A percentile compares a stretch with the other conserved stretches of the same genome.
Conservation (phyloP, 2,113 vertebrate genomes). For the Periophthalmodon schlosseri region DNA sequence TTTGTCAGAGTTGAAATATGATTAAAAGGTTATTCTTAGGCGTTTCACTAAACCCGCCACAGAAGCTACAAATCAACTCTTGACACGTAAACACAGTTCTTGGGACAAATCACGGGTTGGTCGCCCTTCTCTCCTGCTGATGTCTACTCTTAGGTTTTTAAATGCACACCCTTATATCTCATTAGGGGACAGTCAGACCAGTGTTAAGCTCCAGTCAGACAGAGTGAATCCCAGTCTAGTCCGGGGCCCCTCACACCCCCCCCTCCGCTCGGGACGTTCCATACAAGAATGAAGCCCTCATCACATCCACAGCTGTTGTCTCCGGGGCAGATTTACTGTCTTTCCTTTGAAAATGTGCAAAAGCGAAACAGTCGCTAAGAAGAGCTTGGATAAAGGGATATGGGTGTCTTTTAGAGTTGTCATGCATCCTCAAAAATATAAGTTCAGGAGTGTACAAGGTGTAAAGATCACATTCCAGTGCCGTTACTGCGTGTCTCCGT, state of each 20-base stretch:
- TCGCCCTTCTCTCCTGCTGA: slow-evolving; percentile 4
- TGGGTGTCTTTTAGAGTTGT: slow-evolving; percentile 32
- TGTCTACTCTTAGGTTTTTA: slow-evolving; percentile 31
- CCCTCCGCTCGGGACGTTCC: slow-evolving; percentile 37
- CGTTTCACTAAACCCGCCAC: not conserved
- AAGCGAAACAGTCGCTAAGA: slow-evolving; percentile 34
- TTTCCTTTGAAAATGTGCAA: slow-evolving; percentile 47
- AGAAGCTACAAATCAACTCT: slow-evolving; percentile 11
- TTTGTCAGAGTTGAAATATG: not conserved
- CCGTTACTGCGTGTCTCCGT: not conserved
- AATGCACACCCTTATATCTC: slow-evolving; percentile 50
- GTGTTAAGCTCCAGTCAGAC: slow-evolving; percentile 69
- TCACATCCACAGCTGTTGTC: slow-evolving; percentile 56
- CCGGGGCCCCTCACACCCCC: slow-evolving; percentile 45
- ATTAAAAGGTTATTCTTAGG: not conserved
- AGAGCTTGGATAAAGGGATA: slow-evolving; percentile 35
- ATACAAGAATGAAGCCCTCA: slow-evolving; percentile 1
- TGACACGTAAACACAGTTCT: slow-evolving; percentile 28
- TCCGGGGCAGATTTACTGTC: slow-evolving; percentile 53
- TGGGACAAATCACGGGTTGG: slow-evolving; percentile 37
- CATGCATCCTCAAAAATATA: slow-evolving; percentile 37
- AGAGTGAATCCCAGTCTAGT: slow-evolving; percentile 64
- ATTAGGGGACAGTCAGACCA: slow-evolving; percentile 60
- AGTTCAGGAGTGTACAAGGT: slow-evolving; percentile 23
- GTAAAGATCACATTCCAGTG: slow-evolving; percentile 15